Base-by-base conservation (phyloP, 1,140 invertebrate genomes). In the Trissolcus basalis region DNA sequence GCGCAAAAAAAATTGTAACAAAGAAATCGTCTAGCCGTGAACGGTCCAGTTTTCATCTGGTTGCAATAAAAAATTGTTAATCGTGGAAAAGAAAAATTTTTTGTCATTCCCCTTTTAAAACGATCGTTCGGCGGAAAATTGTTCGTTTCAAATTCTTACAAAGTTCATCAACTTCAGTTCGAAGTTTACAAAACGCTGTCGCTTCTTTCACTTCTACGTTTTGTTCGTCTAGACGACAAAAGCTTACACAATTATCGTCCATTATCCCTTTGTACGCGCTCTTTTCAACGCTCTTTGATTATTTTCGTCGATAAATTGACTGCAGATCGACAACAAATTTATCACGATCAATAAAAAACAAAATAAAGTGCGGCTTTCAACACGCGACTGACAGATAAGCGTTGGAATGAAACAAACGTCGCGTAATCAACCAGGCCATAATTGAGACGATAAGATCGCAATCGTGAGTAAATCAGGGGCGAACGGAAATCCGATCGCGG, bases 1-100 rank as follows among this genome's bases (percentile, higher is more conserved):
- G 43, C 55, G 27, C 56, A 48, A 65, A 73, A 67, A 65, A 61
- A 67, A 67, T 73, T 50, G 51, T 43, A 61, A 67, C 65, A 73
- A 67, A 56, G 56, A 27, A 56, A 3, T 27, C 19, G 19, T 3
- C 19, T 8, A 13, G 27, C 0, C 48, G 14, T 15, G n/a, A n/a
- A n/a, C n/a, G n/a, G n/a, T n/a, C n/a, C n/a, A n/a, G n/a, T n/a
- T n/a, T n/a, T n/a, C n/a, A n/a, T n/a, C n/a, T n/a, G n/a, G n/a
- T n/a, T n/a, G 19, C 19, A 27, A 27, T 3, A 27, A 3, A 27
- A 27, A 27, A 27, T 27, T 27, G 19, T 27, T 27, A 27, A 27
- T 27, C 19, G 19, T n/a, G n/a, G n/a, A n/a, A n/a, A n/a, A n/a
- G 53, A 16, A 10, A 9, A 53, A 51, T 53, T 56, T 67, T 50